Conservation (phyloP, 1,140 invertebrate genomes). For the Branchinecta lindahli region DNA sequence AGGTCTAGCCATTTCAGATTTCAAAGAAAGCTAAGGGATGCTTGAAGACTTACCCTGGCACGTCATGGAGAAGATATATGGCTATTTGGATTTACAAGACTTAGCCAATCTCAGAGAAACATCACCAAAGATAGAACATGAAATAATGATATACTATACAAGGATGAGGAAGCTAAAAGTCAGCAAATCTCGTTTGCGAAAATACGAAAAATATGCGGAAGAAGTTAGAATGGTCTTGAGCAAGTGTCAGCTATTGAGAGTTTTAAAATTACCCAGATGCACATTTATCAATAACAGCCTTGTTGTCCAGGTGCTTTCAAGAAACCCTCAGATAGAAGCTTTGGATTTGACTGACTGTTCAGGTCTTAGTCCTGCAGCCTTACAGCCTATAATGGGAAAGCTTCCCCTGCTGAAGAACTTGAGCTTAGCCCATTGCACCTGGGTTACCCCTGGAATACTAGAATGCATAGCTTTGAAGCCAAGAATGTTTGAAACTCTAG, state of each 20-base stretch:
- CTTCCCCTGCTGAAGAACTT: not conserved
- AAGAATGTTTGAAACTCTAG: not conserved
- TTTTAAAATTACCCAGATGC: not conserved
- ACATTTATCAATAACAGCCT: not conserved
- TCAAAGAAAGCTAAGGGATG: not conserved
- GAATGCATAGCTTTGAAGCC: not conserved
- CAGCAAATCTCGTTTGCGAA: not conserved
- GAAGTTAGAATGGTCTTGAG: not conserved
- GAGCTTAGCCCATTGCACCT: not conserved
- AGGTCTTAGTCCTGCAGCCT: not conserved
- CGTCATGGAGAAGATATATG: not conserved
- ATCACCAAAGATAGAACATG: not conserved
- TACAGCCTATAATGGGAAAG: not conserved
- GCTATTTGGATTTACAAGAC: not conserved
- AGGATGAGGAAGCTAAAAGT: not conserved
- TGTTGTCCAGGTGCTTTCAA: not conserved
- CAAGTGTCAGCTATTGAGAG: not conserved
- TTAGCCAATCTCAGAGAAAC: not conserved
- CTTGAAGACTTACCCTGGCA: not conserved
- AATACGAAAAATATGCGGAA: not conserved
- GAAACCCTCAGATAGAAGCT: not conserved
- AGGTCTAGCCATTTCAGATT: too few relatives aligned
- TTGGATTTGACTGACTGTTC: not conserved
- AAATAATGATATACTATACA: not conserved
- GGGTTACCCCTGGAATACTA: not conserved